Percentiles rank a stretch among this genome's conserved stretches.
phyloP scores from a whole-genome alignment of 1,140 invertebrate species.

The Limonius californicus region DNA sequence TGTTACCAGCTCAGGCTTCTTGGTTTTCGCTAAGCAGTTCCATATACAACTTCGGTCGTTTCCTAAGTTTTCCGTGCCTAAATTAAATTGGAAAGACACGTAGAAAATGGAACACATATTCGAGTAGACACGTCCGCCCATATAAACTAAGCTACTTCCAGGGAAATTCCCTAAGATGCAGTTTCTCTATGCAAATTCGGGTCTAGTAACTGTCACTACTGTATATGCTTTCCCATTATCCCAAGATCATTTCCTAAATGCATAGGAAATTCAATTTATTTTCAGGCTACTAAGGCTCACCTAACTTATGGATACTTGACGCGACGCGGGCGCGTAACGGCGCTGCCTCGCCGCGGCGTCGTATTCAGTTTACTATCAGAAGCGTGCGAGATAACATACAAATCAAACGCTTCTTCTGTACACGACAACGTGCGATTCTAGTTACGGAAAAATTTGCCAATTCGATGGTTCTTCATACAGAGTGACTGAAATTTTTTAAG shows the following conservation, averaged over 20 bases:
- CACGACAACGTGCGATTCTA: neutral
- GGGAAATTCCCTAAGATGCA: too few species aligned
- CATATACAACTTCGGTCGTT: too few species aligned
- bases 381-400: neutral
- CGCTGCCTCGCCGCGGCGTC: neutral
- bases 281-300: neutral
- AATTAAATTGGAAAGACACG: too few species aligned
- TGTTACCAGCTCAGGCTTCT: too few species aligned
- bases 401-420: neutral
- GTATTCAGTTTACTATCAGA: neutral
- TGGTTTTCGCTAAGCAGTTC: too few species aligned
- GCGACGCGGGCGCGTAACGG: neutral
- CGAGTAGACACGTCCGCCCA: too few species aligned
- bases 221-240: neutral
- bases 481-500: neutral
- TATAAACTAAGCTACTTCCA: too few species aligned
- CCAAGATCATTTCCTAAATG: neutral
- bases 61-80: too few species aligned
- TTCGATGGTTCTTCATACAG: neutral
- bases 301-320: neutral
- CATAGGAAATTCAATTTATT: neutral
- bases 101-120: too few species aligned
- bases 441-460: neutral
- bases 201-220: neutral
- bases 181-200: too few species aligned